Conservation (phyloP, 2,113 vertebrate species). For the Cepphus grylle region DNA sequence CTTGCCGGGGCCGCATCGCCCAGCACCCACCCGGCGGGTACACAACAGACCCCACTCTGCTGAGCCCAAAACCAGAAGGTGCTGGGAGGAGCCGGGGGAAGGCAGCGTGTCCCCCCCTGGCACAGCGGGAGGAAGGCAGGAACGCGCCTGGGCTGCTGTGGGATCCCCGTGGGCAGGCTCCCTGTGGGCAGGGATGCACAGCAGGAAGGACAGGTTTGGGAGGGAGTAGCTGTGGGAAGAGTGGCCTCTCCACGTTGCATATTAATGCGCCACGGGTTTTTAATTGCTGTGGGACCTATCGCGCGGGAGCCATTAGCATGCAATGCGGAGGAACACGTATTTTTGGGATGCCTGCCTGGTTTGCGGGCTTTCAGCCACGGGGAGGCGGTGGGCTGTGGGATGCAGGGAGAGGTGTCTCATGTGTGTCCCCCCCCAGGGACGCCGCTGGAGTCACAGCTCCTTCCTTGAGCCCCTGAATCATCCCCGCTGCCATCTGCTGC, state of each 20-base stretch:
- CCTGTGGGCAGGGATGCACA: conserved; percentile 50
- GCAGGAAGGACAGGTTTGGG: conserved; percentile 66
- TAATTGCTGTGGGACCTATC: conserved; percentile 51
- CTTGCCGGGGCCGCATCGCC: accelerated
- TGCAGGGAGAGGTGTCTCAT: conserved; percentile 1
- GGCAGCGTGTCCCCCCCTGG: background rate
- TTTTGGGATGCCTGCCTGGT: conserved; percentile 58
- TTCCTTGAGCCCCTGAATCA: conserved; percentile 63
- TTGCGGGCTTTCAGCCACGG: background rate
- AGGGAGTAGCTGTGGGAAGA: conserved; percentile 63
- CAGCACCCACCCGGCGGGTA: background rate
- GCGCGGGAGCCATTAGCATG: conserved; percentile 16
- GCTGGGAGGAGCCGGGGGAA: accelerated
- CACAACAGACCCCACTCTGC: background rate
- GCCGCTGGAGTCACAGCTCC: conserved; percentile 34
- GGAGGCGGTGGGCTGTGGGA: background rate
- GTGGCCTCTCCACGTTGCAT: conserved; percentile 49
- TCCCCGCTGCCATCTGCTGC: conserved; percentile 58
- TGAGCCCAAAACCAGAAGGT: background rate
- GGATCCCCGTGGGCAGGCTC: conserved; percentile 56
- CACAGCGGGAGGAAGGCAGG: background rate
- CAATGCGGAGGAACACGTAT: conserved; percentile 47
- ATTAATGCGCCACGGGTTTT: conserved; percentile 23
- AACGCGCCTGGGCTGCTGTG: background rate
- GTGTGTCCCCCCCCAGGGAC: background rate